phyloP scores from a whole-genome alignment of 2,888 invertebrate genomes.

The Monochamus alternatus region DNA sequence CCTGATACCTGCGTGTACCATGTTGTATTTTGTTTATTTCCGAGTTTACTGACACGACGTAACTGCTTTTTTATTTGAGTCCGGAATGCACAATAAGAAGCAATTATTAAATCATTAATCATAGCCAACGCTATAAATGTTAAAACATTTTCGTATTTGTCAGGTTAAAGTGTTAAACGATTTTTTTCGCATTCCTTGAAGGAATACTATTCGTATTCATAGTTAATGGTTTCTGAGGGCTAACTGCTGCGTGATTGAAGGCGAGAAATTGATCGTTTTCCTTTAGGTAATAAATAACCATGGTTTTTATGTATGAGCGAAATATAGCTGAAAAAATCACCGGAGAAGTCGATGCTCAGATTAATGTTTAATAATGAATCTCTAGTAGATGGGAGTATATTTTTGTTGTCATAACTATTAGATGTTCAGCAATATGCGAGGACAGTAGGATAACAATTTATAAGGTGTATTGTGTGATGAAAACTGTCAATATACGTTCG shows the following conservation, averaged over 20 bases:
- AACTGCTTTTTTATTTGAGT: slow-evolving; percentile 33
- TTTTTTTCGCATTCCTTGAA: slow-evolving; percentile 12
- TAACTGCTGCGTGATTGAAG: slow-evolving; percentile 1
- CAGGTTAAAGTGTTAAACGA: slow-evolving; percentile 23
- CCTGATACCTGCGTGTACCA: slow-evolving; percentile 50
- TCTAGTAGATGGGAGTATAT: too few species aligned
- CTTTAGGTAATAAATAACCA: neutral
- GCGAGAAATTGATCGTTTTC: neutral
- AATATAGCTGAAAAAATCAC: too few species aligned
- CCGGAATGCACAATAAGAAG: slow-evolving; percentile 42
- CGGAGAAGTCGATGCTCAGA: too few species aligned
- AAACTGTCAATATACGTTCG: too few species aligned
- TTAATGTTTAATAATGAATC: too few species aligned
- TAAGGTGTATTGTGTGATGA: too few species aligned
- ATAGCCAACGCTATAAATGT: slow-evolving; percentile 30
- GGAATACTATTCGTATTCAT: neutral
- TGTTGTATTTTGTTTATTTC: slow-evolving; percentile 37
- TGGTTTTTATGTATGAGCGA: neutral
- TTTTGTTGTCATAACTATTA: too few species aligned
- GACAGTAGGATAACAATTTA: too few species aligned
- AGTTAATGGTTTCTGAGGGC: neutral
- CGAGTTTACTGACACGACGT: slow-evolving; percentile 34
- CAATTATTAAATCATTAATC: slow-evolving; percentile 51
- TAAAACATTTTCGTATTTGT: slow-evolving; percentile 29
- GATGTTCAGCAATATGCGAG: too few species aligned